Base-by-base conservation (phyloP, 1,140 invertebrate species). In the Megalonaias nervosa region DNA sequence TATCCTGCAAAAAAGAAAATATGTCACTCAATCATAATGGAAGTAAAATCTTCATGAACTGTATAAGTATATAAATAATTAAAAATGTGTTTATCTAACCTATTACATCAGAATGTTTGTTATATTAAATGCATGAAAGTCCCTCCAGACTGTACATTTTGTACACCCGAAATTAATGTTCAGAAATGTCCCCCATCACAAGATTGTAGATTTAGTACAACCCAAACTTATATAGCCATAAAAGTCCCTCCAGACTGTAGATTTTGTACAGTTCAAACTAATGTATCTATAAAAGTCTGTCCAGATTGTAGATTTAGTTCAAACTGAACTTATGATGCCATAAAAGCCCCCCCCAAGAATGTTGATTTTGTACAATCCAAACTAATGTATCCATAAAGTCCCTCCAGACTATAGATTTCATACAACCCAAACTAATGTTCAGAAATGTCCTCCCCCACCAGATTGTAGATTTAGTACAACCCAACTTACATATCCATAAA, bases 1-100 rank as follows among this genome's bases (percentile, higher is more conserved):
- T 83, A 67, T 89, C 88, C 88, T 89, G 69, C 48, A 79, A 72
- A 23, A 71, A 69, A 79, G 69, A 65, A 64, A 58, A 75, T 71
- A 56, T 48, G 23, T 62, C 13, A 21, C 60, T 61, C 60, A 61
- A 61, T 61, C 1, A 2, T 19, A 61, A 17, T 19, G 60, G 17
- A 61, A 61, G 17, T 61, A 21, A 61, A 21, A 61, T 61, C 17
- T 2, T 21, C 60, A 61, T 3, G 2, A 31, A 61, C 2, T 61
- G 60, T 21, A 61, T 61, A 3, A 61, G 2, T 19, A 17, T 61
- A 21, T 19, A 21, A 61, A 19, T 61, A 19, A 19, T 21, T 21
- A 19, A 61, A 17, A 61, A 19, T 61, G 1, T 21, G 60, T 61
- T 19, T 19, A 21, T 19, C 60, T 21, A 19, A 61, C 17, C 17